A percentile compares a stretch with the other conserved stretches of the same genome.
Conservation (phyloP, 2,113 vertebrate genomes). For the Actenoides hombroni region DNA sequence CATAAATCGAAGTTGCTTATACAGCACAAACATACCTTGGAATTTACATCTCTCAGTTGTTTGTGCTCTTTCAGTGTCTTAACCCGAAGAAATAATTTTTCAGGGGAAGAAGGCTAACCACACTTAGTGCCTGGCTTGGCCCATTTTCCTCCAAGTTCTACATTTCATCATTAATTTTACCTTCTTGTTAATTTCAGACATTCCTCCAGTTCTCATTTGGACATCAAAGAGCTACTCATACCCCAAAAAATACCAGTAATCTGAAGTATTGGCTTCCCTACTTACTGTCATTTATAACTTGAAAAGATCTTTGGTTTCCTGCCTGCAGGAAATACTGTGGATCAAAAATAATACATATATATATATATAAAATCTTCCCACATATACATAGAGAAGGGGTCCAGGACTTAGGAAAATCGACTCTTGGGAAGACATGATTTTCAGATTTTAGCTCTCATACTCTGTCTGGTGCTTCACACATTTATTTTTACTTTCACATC, state of each 20-base stretch:
- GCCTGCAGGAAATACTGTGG: conserved; percentile 36
- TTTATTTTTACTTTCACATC: conserved; percentile 79
- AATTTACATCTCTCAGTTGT: neutral
- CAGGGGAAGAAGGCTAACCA: neutral
- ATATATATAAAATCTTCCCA: neutral
- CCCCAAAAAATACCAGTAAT: conserved; percentile 12
- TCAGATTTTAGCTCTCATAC: conserved; percentile 56
- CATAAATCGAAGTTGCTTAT: neutral
- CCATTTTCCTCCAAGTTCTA: neutral
- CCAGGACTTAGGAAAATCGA: neutral
- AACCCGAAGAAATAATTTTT: neutral
- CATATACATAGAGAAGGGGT: neutral
- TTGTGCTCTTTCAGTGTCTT: neutral
- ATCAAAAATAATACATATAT: neutral
- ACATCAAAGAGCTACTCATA: conserved; percentile 27
- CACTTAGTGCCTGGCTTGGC: neutral
- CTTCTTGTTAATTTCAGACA: conserved; percentile 15
- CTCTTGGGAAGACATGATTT: conserved; percentile 5
- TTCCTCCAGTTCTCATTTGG: neutral
- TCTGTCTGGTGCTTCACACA: conserved; percentile 66
- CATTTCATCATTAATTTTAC: neutral
- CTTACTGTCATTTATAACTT: conserved; percentile 29
- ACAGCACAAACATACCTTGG: neutral
- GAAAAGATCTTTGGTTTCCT: conserved; percentile 53
- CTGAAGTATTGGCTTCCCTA: neutral